Base-by-base conservation (phyloP, 2,113 vertebrate genomes). In the Neotoma lepida region DNA sequence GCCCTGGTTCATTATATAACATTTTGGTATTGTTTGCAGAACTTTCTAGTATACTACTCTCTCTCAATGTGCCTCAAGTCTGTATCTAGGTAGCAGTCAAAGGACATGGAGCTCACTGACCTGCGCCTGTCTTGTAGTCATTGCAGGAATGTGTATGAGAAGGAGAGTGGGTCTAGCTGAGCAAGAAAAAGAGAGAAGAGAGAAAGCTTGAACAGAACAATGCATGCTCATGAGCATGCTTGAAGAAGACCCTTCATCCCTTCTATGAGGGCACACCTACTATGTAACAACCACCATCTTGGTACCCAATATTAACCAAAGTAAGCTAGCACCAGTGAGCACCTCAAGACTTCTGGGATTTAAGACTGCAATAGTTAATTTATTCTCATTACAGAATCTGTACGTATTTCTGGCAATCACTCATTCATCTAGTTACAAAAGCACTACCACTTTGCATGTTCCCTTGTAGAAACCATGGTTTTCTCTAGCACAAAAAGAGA, bases 371-470 rank as follows among this genome's bases (percentile, higher is more conserved):
- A 49, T 66, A 51, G 44, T 70, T 74, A 3, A 51, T 63, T 89
- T 49, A 4, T 41, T 86, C 33, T 85, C 0, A 58, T 90, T 20
- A 33, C 10, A 46, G 41, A 30, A 66, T 88, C 35, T 49, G 56
- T 14, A 1, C 5, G 9, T 0, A 3, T 9, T 44, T 44, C 15
- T 1, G 33, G 44, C 6, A 9, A 1, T 7, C 33, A 44, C 49
- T 68, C 26, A 81, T 64, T 95, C 30, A 95, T 20, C 68, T 6
- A 64, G n/a, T 90, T 61, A 24, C 12, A 88, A 46, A 90, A 93
- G 1, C 1, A 46, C 1, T 10, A 24, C 17, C 15, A n/a, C 77
- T 64, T 33, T 4, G 28, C 20, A 18, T 4, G 6, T 28, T 0
- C 4, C 26, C 2, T 22, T 24, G 2, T 44, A 81, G 6, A 71